A percentile compares a stretch with the other conserved stretches of the same genome.
These are phyloP conservation scores for Gallinago nigripennis DNA, from an alignment of 2,797 vertebrate species.

Conservation along the genomic window DNA sequence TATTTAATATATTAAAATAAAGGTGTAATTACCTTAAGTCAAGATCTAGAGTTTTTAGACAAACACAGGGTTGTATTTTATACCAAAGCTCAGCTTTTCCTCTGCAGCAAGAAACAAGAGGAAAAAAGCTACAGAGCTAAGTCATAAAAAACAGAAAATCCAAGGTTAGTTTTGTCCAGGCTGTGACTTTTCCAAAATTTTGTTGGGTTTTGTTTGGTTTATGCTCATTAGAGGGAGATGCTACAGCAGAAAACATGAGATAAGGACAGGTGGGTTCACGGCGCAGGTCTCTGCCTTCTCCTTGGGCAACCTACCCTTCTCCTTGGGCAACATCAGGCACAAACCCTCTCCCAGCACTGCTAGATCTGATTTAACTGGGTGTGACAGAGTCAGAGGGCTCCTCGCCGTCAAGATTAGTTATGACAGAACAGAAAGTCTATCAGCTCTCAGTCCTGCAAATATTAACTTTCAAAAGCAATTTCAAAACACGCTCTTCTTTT, in stretches of 20 bases:
- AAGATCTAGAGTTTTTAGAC: neutral
- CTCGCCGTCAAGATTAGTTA: neutral
- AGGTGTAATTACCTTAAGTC: neutral
- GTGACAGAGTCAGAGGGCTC: slow-evolving; percentile 28
- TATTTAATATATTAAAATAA: neutral
- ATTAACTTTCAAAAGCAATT: neutral
- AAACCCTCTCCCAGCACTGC: neutral
- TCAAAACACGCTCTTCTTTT: neutral
- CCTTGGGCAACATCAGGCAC: neutral
- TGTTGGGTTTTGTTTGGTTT: too few relatives aligned
- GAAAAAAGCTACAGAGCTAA: neutral
- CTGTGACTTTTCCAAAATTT: neutral
- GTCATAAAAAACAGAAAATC: neutral
- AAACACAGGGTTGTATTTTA: neutral
- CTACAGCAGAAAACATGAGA: neutral
- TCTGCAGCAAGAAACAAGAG: neutral
- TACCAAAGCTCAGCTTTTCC: neutral
- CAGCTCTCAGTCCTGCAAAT: neutral
- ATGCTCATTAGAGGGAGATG: neutral
- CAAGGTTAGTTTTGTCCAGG: neutral
- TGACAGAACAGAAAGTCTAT: neutral
- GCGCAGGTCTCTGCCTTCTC: neutral
- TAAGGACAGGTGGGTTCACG: neutral
- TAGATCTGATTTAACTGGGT: neutral
- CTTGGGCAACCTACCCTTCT: neutral